phyloP scores from a whole-genome alignment of 2,888 invertebrate species.

The Ichneumoninae sp. region DNA sequence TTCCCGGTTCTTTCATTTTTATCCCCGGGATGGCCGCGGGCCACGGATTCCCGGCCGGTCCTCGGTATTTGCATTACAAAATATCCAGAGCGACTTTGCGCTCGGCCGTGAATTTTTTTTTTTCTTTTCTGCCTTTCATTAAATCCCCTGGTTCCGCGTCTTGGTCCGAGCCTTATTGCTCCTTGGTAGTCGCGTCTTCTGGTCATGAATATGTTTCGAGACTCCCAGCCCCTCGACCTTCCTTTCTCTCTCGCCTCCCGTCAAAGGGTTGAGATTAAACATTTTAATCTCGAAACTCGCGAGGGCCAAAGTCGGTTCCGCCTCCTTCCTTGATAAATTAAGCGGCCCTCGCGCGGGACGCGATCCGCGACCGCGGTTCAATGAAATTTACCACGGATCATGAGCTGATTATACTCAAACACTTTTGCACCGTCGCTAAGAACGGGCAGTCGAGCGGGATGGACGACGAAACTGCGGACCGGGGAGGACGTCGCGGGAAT shows the following conservation, averaged over 20 bases:
- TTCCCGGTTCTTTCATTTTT: slow-evolving; percentile 75
- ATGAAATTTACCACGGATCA: slow-evolving; percentile 44
- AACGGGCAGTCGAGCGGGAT: slow-evolving; percentile 23
- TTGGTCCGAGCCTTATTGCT: slow-evolving; percentile 18
- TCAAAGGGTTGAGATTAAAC: slow-evolving; percentile 75
- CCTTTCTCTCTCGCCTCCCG: background rate
- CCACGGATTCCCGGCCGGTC: slow-evolving; percentile 34
- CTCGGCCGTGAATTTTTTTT: slow-evolving; percentile 51
- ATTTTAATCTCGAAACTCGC: slow-evolving; percentile 72
- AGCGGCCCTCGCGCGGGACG: background rate
- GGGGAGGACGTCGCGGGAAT: background rate
- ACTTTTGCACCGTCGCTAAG: slow-evolving; percentile 39
- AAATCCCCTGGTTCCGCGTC: slow-evolving; percentile 67
- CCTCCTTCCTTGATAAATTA: slow-evolving; percentile 17
- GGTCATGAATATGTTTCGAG: slow-evolving; percentile 69
- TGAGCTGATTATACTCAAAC: slow-evolving; percentile 44
- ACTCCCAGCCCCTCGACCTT: slow-evolving; percentile 39
- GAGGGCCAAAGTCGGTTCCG: slow-evolving; percentile 27
- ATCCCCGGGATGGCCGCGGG: slow-evolving; percentile 64
- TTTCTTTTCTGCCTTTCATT: slow-evolving; percentile 75
- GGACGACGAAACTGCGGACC: background rate
- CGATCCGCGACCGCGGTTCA: slow-evolving; percentile 37
- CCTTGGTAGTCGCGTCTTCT: slow-evolving; percentile 28
- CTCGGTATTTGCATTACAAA: slow-evolving; percentile 78
- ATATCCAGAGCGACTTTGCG: slow-evolving; percentile 54